Conservation (phyloP, 2,888 invertebrate species). For the Trichogramma evanescens region DNA sequence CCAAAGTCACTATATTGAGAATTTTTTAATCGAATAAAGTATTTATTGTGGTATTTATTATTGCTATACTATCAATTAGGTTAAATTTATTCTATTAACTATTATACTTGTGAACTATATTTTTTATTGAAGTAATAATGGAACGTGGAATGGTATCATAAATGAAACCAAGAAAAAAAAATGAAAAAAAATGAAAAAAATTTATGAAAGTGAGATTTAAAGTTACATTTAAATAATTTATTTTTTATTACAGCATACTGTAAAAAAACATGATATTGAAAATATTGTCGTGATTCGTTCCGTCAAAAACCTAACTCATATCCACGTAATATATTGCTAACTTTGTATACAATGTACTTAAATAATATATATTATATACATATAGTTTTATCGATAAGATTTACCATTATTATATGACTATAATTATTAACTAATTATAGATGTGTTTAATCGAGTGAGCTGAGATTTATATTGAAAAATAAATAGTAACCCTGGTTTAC, state of each 20-base stretch:
- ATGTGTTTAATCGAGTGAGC: not conserved
- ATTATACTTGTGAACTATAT: constrained; percentile 27
- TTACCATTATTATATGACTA: constrained; percentile 19
- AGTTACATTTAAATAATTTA: constrained; percentile 29
- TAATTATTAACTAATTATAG: constrained; percentile 23
- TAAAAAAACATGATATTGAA: not conserved
- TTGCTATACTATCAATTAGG: constrained; percentile 21
- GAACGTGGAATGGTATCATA: constrained; percentile 16
- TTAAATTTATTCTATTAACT: constrained; percentile 26
- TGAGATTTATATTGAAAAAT: too few species aligned
- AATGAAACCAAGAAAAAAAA: constrained; percentile 3
- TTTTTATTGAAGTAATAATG: constrained; percentile 30
- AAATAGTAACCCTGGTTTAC: too few species aligned
- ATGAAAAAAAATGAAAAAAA: not conserved
- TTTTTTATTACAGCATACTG: constrained; percentile 27
- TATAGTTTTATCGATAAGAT: constrained; percentile 19
- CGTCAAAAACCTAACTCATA: constrained; percentile 29
- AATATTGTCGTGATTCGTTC: constrained; percentile 28
- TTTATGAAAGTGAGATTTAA: constrained; percentile 17
- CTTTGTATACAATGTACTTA: constrained; percentile 27
- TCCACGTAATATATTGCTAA: constrained; percentile 25
- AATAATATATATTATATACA: constrained; percentile 20
- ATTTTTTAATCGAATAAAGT: constrained; percentile 1
- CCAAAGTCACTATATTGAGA: constrained; percentile 19
- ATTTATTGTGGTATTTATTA: constrained; percentile 9